Evolutionary conservation across 1,140 invertebrate genomes (phyloP).

Genomic region (Drosophila pruinosa): DNA sequence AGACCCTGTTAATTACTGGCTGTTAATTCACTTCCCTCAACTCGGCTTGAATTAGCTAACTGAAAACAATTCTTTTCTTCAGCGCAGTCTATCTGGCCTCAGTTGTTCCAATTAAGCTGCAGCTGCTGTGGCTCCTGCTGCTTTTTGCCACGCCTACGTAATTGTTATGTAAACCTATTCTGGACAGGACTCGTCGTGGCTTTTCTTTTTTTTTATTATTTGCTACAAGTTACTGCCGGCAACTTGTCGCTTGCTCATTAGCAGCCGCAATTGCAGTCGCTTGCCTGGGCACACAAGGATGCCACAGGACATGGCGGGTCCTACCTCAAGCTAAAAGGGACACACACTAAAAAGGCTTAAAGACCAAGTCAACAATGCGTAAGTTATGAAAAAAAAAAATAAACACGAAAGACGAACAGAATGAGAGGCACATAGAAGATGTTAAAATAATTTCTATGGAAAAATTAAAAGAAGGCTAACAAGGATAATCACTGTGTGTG

Average conservation of each 20-base stretch:
- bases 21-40: background rate
- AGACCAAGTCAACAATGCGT: constrained; percentile 50
- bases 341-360: constrained; percentile 16
- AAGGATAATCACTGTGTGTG: constrained; percentile 22
- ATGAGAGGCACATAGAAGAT: constrained; percentile 21
- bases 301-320: background rate
- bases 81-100: background rate
- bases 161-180: constrained; percentile 13
- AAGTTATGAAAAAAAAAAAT: constrained; percentile 11
- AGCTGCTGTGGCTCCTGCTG: background rate
- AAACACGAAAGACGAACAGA: constrained; percentile 13
- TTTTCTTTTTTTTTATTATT: background rate
- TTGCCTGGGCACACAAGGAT: background rate
- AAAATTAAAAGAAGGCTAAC: constrained; percentile 50
- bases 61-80: background rate
- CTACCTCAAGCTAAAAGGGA: constrained; percentile 26
- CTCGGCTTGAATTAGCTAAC: background rate
- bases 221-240: background rate
- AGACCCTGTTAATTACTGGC: background rate
- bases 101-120: background rate
- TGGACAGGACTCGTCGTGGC: background rate
- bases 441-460: constrained; percentile 75
- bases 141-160: constrained; percentile 3
- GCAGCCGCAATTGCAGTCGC: constrained; percentile 41
- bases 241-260: constrained; percentile 46